Evolutionary conservation across 2,113 vertebrate species (phyloP).

Genomic region (Chloropsis hardwickii): DNA sequence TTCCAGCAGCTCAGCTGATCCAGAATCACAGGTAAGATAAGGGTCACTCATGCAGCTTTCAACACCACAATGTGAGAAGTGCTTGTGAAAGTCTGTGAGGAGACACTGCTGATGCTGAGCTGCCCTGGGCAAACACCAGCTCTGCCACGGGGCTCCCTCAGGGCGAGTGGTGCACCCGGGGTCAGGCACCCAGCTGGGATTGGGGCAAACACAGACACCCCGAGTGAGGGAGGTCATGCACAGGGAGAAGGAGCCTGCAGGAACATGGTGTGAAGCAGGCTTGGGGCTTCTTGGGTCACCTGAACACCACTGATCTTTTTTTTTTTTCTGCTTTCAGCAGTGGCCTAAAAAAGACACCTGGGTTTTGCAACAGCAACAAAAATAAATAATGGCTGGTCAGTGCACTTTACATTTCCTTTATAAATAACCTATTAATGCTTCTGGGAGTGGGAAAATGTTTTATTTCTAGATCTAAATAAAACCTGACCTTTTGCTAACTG

Average conservation of each 20-base stretch:
- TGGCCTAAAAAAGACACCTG: neutral
- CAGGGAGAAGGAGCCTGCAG: neutral
- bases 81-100: neutral
- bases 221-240: accelerated
- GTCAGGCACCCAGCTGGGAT: neutral
- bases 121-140: neutral
- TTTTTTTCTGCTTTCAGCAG: neutral
- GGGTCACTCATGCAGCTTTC: neutral
- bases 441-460: neutral
- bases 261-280: neutral
- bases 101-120: neutral
- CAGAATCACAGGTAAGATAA: neutral
- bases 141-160: accelerated
- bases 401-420: constrained; percentile 1
- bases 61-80: neutral
- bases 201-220: accelerated
- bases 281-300: neutral
- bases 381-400: neutral
- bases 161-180: accelerated
- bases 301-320: neutral
- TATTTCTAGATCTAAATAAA: constrained; percentile 3
- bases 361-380: neutral
- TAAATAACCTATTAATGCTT: neutral
- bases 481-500: neutral
- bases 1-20: neutral